Evolutionary conservation across 2,888 invertebrate genomes (phyloP), one percentile per base, ranked within the genome.

Genomic region (Pelosia muscerda): DNA sequence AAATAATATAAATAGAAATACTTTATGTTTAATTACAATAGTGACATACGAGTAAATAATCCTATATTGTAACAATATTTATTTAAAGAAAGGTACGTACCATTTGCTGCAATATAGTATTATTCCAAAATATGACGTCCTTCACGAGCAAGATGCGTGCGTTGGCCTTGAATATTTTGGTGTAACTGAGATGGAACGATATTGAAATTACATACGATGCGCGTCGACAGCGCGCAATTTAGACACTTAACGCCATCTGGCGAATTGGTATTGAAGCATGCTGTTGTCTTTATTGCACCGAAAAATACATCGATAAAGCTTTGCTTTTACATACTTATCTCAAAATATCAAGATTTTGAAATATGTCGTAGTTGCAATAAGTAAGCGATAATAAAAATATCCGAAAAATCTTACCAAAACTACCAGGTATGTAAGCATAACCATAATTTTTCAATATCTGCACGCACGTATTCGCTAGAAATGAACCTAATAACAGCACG

Each of bases 391-490:
- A n/a, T 5, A 60, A 42, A 56, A 26, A 55, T 13, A 23, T 2
- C 15, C 15, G 22, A 53, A n/a, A 57, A 34, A 56, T 91, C 96
- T 96, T 90, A 98, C 98, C 98, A 90, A 97, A 98, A 28, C 98
- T 98, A 76, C 97, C 97, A 1, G 98, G 97, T 64, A 96, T 93
- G 86, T 98, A 98, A 66, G 94, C 91, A 83, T 96, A 98, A 62
- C 97, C 97, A 79, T 97, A 95, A 71, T 96, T 96, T 82, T 95
- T 96, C 76, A 98, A 91, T 81, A 98, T 96, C 86, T 97, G 97
- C 63, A 97, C 96, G 88, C 98, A 98, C 11, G 97, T 97, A 84
- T 98, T 97, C 31, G 98, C 98, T 75, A 98, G 92, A 83, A 98
- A 96, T 0, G 98, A 97, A 2, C 97, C 96, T 53, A 98, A 90